Evolutionary conservation across 1,140 invertebrate species (phyloP).

Genomic region (Trichoplusia ni): DNA sequence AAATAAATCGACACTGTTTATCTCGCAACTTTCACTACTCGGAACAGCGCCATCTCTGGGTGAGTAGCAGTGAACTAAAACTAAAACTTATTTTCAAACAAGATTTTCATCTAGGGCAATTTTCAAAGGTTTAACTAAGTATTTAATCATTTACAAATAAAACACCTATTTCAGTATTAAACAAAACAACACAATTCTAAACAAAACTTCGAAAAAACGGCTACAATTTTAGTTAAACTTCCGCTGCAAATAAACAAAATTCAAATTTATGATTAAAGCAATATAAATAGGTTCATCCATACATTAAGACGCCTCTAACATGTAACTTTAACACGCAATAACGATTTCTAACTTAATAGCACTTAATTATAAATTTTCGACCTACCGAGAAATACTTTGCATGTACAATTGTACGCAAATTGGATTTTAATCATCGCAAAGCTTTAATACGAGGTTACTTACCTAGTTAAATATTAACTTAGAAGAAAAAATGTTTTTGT

Average conservation of each 20-base stretch:
- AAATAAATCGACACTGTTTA: too few species aligned
- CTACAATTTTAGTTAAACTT: too few species aligned
- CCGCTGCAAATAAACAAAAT: too few species aligned
- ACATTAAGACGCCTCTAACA: too few species aligned
- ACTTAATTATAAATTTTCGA: not conserved
- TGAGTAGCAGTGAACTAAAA: conserved; percentile 13
- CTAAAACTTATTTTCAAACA: not conserved
- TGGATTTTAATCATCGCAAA: not conserved
- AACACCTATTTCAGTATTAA: not conserved
- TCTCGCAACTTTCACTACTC: too few species aligned
- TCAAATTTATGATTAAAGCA: too few species aligned
- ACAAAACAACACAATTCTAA: too few species aligned
- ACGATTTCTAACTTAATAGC: not conserved
- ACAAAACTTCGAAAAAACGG: too few species aligned
- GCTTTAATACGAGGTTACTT: not conserved
- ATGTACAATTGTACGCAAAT: not conserved
- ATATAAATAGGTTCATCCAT: too few species aligned
- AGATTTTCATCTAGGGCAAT: too few species aligned
- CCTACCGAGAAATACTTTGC: not conserved
- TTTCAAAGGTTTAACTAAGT: not conserved
- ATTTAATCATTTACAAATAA: not conserved
- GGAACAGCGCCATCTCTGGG: conserved; percentile 16
- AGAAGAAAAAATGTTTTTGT: too few species aligned
- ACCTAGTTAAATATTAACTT: too few species aligned
- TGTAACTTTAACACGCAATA: not conserved